Percentiles rank a stretch among this genome's conserved stretches.
These are phyloP conservation scores for Syrrhaptes paradoxus DNA, from an alignment of 2,113 vertebrate species.

Conservation along the genomic window DNA sequence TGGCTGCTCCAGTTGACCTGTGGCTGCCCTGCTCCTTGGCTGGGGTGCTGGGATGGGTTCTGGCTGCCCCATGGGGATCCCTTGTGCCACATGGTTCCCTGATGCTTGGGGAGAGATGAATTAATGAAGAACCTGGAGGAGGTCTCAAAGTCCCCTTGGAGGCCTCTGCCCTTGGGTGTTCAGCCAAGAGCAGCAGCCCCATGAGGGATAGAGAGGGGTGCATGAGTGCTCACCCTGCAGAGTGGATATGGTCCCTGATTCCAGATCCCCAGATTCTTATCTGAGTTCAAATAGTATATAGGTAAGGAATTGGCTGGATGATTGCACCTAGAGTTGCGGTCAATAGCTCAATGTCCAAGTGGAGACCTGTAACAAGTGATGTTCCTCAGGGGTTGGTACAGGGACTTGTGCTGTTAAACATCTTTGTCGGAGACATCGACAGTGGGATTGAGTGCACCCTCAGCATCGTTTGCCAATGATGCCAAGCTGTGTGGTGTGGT, in stretches of 20 bases:
- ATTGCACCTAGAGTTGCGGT: too few species aligned
- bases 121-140: background rate
- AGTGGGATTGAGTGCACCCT: too few species aligned
- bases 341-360: too few species aligned
- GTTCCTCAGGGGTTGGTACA: too few species aligned
- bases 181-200: background rate
- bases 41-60: background rate
- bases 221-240: background rate
- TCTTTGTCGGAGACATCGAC: too few species aligned
- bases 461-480: too few species aligned
- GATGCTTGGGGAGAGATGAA: background rate
- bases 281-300: background rate
- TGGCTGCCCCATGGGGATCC: background rate
- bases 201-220: background rate
- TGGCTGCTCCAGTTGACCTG: background rate
- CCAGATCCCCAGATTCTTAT: background rate
- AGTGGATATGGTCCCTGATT: background rate
- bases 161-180: background rate
- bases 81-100: accelerated
- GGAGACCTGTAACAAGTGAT: too few species aligned
- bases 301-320: too few species aligned
- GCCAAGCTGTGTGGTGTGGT: too few species aligned
- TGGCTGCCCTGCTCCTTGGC: background rate
- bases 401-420: too few species aligned
- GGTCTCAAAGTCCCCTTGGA: background rate